Conservation (phyloP, 2,888 invertebrate genomes). For the Spicauda simplicius region DNA sequence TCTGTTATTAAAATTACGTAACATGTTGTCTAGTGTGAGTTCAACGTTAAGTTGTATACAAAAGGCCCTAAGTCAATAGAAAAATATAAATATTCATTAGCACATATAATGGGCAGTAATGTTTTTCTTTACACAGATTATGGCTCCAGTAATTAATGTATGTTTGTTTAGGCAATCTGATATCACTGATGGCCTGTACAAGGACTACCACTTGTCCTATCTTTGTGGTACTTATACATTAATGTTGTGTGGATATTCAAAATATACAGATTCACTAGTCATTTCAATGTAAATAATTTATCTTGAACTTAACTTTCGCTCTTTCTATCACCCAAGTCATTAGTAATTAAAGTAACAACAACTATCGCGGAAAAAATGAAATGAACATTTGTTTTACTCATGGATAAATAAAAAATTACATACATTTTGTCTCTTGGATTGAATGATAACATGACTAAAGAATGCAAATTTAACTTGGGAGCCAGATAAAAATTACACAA, state of each 20-base stretch:
- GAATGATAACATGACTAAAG: no score
- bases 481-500: no score
- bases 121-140: background rate
- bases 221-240: background rate
- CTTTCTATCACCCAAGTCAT: background rate
- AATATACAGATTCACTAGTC: background rate
- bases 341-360: no score
- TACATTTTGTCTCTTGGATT: no score
- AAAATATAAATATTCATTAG: background rate
- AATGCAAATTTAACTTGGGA: no score
- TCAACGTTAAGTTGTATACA: background rate
- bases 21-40: background rate
- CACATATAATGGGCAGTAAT: background rate
- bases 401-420: no score
- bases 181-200: background rate
- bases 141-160: background rate
- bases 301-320: no score
- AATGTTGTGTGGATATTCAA: background rate
- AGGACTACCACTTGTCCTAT: background rate
- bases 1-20: background rate
- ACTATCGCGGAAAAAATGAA: no score
- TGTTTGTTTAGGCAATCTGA: slow-evolving; percentile 3
- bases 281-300: no score
- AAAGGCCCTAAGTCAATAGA: background rate
- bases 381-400: no score